Percentiles rank a stretch among this genome's conserved stretches.
phyloP scores from a whole-genome alignment of 2,888 invertebrate species.

The Panopea generosa region DNA sequence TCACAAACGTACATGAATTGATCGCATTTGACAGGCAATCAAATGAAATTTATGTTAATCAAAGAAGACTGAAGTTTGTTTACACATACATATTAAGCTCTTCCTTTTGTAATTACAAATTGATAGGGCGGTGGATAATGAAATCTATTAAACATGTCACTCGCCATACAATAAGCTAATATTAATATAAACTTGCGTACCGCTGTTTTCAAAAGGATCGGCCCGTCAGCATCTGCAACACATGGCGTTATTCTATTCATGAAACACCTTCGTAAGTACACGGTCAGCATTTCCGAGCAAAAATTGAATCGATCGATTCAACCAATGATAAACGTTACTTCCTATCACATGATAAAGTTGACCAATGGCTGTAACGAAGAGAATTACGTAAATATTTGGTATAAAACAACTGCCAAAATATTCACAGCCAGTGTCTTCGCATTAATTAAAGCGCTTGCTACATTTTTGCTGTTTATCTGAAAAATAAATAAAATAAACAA shows the following conservation, averaged over 20 bases:
- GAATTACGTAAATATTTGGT: background rate
- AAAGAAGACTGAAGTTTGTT: no score
- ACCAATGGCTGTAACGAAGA: background rate
- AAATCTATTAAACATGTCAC: background rate
- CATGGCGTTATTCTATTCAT: background rate
- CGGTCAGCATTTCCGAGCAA: background rate
- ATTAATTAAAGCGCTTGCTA: background rate
- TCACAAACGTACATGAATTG: no score
- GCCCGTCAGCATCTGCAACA: conserved; percentile 26
- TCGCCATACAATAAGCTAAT: background rate
- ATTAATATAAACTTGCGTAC: background rate
- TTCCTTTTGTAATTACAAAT: background rate
- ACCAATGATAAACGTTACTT: background rate
- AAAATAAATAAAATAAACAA: background rate
- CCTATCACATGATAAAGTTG: background rate
- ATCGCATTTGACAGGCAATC: no score
- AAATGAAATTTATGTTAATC: no score
- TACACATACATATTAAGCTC: no score
- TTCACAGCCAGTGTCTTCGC: background rate
- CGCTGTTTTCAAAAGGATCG: background rate
- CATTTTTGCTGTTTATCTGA: background rate
- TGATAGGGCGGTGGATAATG: background rate
- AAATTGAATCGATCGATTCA: background rate
- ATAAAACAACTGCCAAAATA: background rate
- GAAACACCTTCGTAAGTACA: no score